These are phyloP conservation scores for Sphenopsis melanotis DNA, from an alignment of 2,797 vertebrate species.

Conservation along the genomic window DNA sequence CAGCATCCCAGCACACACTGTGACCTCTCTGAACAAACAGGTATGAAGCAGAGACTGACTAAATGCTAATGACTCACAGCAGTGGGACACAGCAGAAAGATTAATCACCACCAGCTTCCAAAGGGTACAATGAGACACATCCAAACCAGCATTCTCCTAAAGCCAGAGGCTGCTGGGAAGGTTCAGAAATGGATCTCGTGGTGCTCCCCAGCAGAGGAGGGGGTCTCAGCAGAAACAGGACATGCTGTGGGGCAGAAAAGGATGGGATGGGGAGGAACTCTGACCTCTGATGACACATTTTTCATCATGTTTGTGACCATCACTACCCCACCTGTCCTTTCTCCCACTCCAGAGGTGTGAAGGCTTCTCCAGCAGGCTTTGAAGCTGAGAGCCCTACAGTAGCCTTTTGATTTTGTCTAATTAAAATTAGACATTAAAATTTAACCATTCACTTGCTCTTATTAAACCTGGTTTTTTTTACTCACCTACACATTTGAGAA, in stretches of 20 bases:
- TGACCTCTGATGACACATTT: background rate
- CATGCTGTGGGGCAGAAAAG: background rate
- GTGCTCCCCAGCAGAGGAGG: background rate
- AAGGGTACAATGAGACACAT: background rate
- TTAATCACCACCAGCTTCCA: background rate
- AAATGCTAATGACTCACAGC: background rate
- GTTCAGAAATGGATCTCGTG: background rate
- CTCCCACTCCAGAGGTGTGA: background rate
- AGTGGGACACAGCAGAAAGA: background rate
- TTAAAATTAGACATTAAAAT: background rate
- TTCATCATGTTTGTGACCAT: background rate
- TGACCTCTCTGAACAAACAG: background rate
- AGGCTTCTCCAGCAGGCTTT: background rate
- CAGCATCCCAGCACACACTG: background rate
- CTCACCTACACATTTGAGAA: background rate
- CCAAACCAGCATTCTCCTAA: background rate
- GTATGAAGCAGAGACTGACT: background rate
- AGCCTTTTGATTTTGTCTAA: background rate
- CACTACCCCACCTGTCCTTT: background rate
- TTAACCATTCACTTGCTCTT: background rate
- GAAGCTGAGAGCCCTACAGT: background rate
- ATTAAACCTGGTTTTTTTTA: background rate
- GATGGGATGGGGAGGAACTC: background rate
- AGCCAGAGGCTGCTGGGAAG: fast-evolving
- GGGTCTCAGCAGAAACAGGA: background rate